Conservation (phyloP, 2,888 invertebrate genomes). For the Agriopis marginaria region DNA sequence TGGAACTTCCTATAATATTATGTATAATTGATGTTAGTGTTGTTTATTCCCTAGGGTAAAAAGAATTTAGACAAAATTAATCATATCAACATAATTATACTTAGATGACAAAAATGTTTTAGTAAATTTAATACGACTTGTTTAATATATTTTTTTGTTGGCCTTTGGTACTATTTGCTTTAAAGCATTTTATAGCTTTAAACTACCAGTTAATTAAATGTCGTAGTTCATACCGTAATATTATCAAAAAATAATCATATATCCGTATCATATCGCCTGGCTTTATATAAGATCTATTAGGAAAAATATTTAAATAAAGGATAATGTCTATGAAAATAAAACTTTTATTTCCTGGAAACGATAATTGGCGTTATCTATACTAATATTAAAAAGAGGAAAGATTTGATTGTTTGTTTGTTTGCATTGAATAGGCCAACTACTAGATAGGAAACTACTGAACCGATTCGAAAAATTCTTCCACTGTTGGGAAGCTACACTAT, state of each 20-base stretch:
- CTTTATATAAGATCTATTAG: constrained; percentile 70
- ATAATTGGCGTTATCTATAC: no score
- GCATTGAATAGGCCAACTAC: no score
- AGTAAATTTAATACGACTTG: background rate
- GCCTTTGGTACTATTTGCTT: constrained; percentile 37
- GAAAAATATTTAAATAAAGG: constrained; percentile 68
- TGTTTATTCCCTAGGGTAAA: constrained; percentile 30
- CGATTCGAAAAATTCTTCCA: no score
- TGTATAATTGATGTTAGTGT: constrained; percentile 12
- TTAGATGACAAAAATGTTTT: constrained; percentile 6
- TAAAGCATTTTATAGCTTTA: constrained; percentile 37
- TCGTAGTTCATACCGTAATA: constrained; percentile 12
- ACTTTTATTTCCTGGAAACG: constrained; percentile 24
- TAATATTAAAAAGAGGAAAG: no score
- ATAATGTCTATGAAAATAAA: constrained; percentile 41
- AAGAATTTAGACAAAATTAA: constrained; percentile 43
- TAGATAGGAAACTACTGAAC: no score
- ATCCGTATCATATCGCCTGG: constrained; percentile 59
- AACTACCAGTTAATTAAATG: constrained; percentile 8
- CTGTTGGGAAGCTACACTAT: no score
- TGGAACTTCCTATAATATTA: constrained; percentile 15
- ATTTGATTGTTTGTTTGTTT: no score
- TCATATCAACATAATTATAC: constrained; percentile 37
- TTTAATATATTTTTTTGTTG: constrained; percentile 9
- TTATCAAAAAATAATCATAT: constrained; percentile 35